A percentile compares a stretch with the other conserved stretches of the same genome.
Conservation (phyloP, 2,797 vertebrate genomes). For the Somateria mollissima region DNA sequence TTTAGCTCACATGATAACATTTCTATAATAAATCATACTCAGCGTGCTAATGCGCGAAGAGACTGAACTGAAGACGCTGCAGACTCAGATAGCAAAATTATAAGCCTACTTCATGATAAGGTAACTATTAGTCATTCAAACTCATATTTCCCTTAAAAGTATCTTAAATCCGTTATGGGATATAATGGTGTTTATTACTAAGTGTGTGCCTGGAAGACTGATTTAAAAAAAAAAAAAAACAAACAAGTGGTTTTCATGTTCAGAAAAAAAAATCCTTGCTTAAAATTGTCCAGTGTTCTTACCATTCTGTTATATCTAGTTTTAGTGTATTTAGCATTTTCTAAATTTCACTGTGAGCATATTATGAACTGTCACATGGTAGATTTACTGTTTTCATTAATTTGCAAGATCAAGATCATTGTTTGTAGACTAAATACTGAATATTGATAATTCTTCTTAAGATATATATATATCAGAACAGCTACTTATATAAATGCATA, state of each 20-base stretch:
- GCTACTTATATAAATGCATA: rapidly evolving
- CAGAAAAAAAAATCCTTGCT: background rate
- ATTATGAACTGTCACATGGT: background rate
- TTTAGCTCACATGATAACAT: conserved; percentile 99
- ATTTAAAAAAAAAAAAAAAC: conserved; percentile 35
- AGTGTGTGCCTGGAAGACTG: conserved; percentile 73
- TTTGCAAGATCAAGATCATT: background rate
- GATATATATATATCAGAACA: background rate
- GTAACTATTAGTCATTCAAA: conserved; percentile 99
- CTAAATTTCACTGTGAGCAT: background rate
- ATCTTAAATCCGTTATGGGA: conserved; percentile 83
- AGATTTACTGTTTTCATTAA: background rate
- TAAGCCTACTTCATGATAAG: conserved; percentile 99
- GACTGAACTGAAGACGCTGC: conserved; percentile 99
- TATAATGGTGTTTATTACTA: conserved; percentile 77
- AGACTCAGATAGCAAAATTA: conserved; percentile 99
- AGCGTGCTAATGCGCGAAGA: conserved; percentile 99
- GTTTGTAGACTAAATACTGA: background rate
- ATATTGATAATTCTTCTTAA: background rate
- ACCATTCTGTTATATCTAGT: conserved; percentile 17
- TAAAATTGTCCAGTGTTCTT: conserved; percentile 37
- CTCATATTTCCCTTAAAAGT: conserved; percentile 92
- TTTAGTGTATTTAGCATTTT: background rate
- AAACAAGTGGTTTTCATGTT: background rate
- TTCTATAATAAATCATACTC: conserved; percentile 99